Evolutionary conservation across 2,113 vertebrate genomes (phyloP), one percentile per base, ranked within the genome.

Genomic region (Origma solitaria): DNA sequence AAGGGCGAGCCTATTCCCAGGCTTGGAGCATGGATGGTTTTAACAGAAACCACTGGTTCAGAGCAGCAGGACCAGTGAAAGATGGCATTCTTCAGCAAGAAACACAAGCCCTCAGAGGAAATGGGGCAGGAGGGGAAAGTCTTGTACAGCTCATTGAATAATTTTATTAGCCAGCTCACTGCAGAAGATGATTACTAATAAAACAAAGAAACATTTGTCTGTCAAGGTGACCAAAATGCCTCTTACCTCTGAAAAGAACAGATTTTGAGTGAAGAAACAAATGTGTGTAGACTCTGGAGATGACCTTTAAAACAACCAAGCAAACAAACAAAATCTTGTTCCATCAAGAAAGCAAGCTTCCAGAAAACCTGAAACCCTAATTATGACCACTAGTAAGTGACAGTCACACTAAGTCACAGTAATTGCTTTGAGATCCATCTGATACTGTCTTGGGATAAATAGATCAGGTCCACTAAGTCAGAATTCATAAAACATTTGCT

Each of bases 121-220:
- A 80, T 2, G 7, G 9, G 31, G 38, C 3, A 6, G 5, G 7
- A 30, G 37, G 15, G 10, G 2, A 50, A 72, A 0, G 0, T 64
- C n/a, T 69, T 20, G 9, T 3, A 50, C 47, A 91, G 42, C 7
- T 37, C 42, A 42, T 0, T 57, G 83, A 73, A 83, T 21, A 30
- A 37, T 38, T 66, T 86, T 57, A 73, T 57, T 53, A 47, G 45
- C 37, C 86, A 95, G 47, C 24, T 79, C 60, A 42, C 38, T 14
- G 56, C 51, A 91, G 28, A 90, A 53, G 38, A 61, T 8, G 7
- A 60, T 23, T 81, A 50, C 25, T 66, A 57, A 60, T 28, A 81
- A 72, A 92, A 35, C n/a, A 80, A 56, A 88, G 40, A 47, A 70
- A 44, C 13, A 37, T 23, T 66, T 64, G 44, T 13, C 49, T 56